Conservation (phyloP, 2,797 vertebrate genomes). For the Myoxocephalus aenaeus region DNA sequence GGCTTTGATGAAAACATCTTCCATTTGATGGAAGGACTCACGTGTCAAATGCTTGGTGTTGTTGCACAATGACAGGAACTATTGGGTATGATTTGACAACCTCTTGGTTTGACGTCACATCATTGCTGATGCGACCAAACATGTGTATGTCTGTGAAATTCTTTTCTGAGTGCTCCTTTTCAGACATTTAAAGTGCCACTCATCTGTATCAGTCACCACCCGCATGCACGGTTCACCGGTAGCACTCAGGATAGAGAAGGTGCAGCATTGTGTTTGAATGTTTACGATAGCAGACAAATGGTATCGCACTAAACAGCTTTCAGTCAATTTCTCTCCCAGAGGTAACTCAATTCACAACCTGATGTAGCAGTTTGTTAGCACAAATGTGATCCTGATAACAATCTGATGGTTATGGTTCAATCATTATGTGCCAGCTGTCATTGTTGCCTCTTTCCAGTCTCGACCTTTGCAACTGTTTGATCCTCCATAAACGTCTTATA, state of each 20-base stretch:
- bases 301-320: slow-evolving; percentile 35
- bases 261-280: slow-evolving; percentile 19
- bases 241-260: slow-evolving; percentile 33
- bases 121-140: slow-evolving; percentile 14
- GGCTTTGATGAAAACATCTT: slow-evolving; percentile 50
- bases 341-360: slow-evolving; percentile 26
- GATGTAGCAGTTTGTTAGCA: slow-evolving; percentile 20
- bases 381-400: slow-evolving; percentile 31
- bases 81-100: slow-evolving; percentile 7
- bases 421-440: slow-evolving; percentile 25
- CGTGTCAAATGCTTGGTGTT: slow-evolving; percentile 12
- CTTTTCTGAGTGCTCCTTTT: slow-evolving; percentile 23
- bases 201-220: slow-evolving; percentile 32
- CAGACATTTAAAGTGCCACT: slow-evolving; percentile 23
- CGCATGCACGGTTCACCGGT: slow-evolving; percentile 23
- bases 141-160: slow-evolving; percentile 21
- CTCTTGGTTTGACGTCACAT: slow-evolving; percentile 29
- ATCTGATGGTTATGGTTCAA: slow-evolving; percentile 25
- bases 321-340: slow-evolving; percentile 16
- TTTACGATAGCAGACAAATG: slow-evolving; percentile 46
- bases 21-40: slow-evolving; percentile 33
- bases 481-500: slow-evolving; percentile 1
- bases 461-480: slow-evolving; percentile 13
- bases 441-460: slow-evolving; percentile 6
- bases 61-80: slow-evolving; percentile 19